A percentile compares a stretch with the other conserved stretches of the same genome.
Evolutionary conservation across 2,888 invertebrate species (phyloP).

Genomic region (Cataglyphis altisquamis): DNA sequence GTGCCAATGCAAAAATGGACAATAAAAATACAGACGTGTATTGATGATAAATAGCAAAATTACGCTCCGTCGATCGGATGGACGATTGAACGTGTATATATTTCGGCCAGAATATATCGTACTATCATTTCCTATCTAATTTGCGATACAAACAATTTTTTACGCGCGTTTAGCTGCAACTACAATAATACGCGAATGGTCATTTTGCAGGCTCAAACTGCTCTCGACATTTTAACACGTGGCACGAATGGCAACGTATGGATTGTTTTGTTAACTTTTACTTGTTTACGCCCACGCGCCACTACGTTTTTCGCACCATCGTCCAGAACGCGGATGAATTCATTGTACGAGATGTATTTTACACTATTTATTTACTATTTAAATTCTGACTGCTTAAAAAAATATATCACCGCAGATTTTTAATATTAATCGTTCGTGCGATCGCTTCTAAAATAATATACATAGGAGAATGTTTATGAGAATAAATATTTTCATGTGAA

Average conservation of each 20-base stretch:
- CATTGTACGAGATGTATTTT: conserved; percentile 50
- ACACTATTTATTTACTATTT: conserved; percentile 55
- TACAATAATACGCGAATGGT: conserved; percentile 35
- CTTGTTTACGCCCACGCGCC: conserved; percentile 49
- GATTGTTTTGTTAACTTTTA: conserved; percentile 57
- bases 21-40: conserved; percentile 35
- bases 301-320: conserved; percentile 48
- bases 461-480: background rate
- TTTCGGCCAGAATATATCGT: conserved; percentile 10
- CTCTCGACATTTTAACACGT: conserved; percentile 45
- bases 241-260: conserved; percentile 38
- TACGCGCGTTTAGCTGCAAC: conserved; percentile 11
- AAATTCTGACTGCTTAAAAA: conserved; percentile 50
- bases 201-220: conserved; percentile 34
- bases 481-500: background rate
- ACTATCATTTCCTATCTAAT: conserved; percentile 16
- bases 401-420: conserved; percentile 44
- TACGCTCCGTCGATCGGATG: conserved; percentile 26
- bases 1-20: conserved; percentile 34
- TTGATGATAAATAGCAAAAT: conserved; percentile 52
- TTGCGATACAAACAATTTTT: conserved; percentile 9
- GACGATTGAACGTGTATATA: conserved; percentile 3
- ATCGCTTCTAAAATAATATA: background rate
- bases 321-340: conserved; percentile 52
- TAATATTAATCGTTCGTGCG: conserved; percentile 30